Conservation (phyloP, 2,113 vertebrate genomes). For the Myiopsitta monachus region DNA sequence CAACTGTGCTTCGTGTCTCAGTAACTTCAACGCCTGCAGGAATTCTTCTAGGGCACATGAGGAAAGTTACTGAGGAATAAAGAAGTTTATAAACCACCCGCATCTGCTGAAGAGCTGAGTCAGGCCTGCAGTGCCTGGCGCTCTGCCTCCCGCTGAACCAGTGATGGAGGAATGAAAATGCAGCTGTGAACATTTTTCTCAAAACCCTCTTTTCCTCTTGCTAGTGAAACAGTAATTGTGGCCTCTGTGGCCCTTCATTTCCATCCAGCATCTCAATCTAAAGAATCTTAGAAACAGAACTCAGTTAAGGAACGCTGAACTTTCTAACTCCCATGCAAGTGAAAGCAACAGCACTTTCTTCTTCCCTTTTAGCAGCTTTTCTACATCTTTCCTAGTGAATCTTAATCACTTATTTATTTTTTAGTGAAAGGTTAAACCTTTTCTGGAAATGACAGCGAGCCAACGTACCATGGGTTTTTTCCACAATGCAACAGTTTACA, state of each 20-base stretch:
- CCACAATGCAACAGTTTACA: slow-evolving; percentile 7
- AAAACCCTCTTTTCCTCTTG: background rate
- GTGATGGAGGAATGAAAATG: background rate
- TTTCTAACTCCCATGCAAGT: background rate
- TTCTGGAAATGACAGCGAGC: background rate
- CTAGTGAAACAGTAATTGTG: background rate
- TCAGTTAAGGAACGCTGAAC: background rate
- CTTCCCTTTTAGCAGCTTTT: background rate
- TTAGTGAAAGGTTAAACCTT: background rate
- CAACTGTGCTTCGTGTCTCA: background rate
- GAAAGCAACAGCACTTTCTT: background rate
- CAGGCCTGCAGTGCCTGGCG: background rate
- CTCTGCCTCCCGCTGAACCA: background rate
- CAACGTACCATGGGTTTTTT: background rate
- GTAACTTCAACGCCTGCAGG: background rate
- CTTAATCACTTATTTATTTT: background rate
- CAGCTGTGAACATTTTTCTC: background rate
- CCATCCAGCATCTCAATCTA: background rate
- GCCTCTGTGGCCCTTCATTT: background rate
- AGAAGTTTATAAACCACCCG: background rate
- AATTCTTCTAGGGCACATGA: background rate
- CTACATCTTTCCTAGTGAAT: background rate
- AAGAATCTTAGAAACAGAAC: background rate
- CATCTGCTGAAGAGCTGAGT: background rate
- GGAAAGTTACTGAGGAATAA: background rate